Evolutionary conservation across 2,113 vertebrate species (phyloP), one percentile per base, ranked within the genome.

Genomic region (Euleptes europaea): DNA sequence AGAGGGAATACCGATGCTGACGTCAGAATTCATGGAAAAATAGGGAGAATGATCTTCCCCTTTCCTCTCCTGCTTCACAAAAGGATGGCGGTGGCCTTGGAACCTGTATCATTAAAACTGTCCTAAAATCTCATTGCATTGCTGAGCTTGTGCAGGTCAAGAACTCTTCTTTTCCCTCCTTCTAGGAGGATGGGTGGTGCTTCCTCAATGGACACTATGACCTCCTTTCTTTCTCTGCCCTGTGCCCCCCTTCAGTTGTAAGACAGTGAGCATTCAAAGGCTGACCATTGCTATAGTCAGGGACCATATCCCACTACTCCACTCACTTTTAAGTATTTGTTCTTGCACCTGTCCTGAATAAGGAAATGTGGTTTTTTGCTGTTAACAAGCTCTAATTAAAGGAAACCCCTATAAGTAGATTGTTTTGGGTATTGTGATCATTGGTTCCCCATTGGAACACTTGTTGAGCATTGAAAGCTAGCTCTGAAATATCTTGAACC

Each of bases 111-210:
- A 0, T 23, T 35, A 66, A 40, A 80, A 70, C 42, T 84, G 65
- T 13, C 70, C 84, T 79, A 80, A 0, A 0, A 71, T 35, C 49
- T 78, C 84, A 84, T 79, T 83, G 3, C 21, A 31, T 57, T 12
- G 73, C 87, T 54, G 23, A 47, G 23, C 33, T 12, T 70, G 66
- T 0, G 0, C 35, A n/a, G 91, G 90, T 85, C 87, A 90, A 60
- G 83, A 85, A 91, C 75, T 88, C 78, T 84, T 72, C 38, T 71
- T 74, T 14, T 81, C 17, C 31, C 19, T 0, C 63, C 89, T 63
- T 31, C 83, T 80, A 81, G 90, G 89, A 94, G 73, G 88, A 92
- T 92, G 86, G 91, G 88, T 80, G 89, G 87, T 0, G 84, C 83
- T 93, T 94, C 94, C 82, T 76, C 82, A 42, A 19, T 88, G 91